Percentiles rank a stretch among this genome's conserved stretches.
Evolutionary conservation across 2,888 invertebrate genomes (phyloP).

Genomic region (Ophonus ardosiacus): DNA sequence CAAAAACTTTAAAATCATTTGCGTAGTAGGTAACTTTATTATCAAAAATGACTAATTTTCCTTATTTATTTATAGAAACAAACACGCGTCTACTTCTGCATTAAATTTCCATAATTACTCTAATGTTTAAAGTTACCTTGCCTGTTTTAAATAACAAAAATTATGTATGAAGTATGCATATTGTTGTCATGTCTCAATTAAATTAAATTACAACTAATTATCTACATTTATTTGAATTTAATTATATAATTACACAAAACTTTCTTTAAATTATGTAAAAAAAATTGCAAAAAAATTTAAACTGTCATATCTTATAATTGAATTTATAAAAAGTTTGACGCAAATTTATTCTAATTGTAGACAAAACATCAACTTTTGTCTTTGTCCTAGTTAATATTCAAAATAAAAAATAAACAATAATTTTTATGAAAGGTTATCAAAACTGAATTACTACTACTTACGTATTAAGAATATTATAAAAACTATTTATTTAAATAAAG

Average conservation of each 20-base stretch:
- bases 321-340: background rate
- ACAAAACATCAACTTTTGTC: background rate
- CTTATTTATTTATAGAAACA: background rate
- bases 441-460: background rate
- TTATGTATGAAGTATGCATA: background rate
- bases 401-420: background rate
- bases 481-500: too few relatives aligned
- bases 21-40: too few relatives aligned
- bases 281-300: background rate
- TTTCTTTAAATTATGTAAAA: too few relatives aligned
- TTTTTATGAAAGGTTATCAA: slow-evolving; percentile 17
- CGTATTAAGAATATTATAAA: too few relatives aligned
- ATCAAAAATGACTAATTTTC: background rate
- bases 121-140: background rate
- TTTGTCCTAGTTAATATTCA: background rate
- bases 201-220: background rate
- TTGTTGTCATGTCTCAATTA: background rate
- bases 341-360: background rate
- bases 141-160: background rate
- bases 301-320: background rate
- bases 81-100: background rate
- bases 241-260: too few relatives aligned
- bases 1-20: too few relatives aligned
- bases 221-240: background rate
- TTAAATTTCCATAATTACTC: background rate